Conservation (phyloP, 1,140 invertebrate species). For the Camponotus pennsylvanicus region DNA sequence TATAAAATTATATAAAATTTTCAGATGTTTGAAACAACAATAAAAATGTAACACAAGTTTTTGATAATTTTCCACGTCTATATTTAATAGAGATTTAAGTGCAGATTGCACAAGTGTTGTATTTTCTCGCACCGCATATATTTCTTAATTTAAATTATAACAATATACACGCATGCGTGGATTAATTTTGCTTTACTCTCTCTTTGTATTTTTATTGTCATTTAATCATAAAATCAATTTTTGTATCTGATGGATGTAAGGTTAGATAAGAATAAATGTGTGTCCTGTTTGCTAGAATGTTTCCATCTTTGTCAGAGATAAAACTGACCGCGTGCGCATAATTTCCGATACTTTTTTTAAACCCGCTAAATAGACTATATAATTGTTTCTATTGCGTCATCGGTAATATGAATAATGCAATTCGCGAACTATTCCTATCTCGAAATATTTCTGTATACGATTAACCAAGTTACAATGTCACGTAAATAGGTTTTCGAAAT, state of each 20-base stretch:
- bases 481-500: slow-evolving; percentile 28
- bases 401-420: background rate
- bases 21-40: background rate
- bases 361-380: background rate
- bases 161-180: background rate
- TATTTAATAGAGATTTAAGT: too few species aligned
- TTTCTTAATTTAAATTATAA: too few species aligned
- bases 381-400: background rate
- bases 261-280: background rate
- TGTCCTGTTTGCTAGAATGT: background rate
- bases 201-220: background rate
- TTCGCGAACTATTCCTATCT: background rate
- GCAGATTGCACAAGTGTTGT: too few species aligned
- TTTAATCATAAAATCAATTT: slow-evolving; percentile 9
- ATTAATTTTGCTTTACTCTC: background rate
- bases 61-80: too few species aligned
- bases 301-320: background rate
- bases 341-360: background rate
- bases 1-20: background rate
- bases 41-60: background rate
- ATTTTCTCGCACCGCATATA: too few species aligned
- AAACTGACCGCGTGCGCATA: background rate
- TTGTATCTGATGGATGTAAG: background rate
- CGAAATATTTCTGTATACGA: background rate
- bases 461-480: background rate